Evolutionary conservation across 2,888 invertebrate species (phyloP).

Genomic region (Synergus laeviventris): DNA sequence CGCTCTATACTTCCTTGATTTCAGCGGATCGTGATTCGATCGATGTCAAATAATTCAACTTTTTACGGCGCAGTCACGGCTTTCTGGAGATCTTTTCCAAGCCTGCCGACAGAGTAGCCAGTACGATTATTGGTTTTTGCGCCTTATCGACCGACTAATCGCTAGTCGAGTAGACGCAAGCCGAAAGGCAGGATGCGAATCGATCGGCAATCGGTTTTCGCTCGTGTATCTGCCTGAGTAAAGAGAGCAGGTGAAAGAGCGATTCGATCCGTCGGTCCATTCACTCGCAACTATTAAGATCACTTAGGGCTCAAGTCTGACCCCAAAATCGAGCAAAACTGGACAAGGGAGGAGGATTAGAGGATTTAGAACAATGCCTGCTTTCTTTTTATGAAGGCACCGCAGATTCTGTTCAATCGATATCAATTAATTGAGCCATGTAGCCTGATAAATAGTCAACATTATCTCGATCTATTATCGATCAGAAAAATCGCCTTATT

Average conservation of each 20-base stretch:
- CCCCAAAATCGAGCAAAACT: conserved; percentile 60
- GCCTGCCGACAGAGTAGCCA: conserved; percentile 35
- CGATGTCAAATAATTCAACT: conserved; percentile 45
- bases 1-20: conserved; percentile 32
- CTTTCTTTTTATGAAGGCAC: neutral
- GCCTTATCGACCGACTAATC: conserved; percentile 45
- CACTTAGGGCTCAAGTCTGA: conserved; percentile 66
- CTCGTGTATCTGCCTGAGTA: conserved; percentile 25
- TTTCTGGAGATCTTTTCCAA: conserved; percentile 33
- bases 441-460: conserved; percentile 11
- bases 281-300: conserved; percentile 57
- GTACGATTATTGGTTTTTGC: conserved; percentile 46
- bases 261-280: conserved; percentile 54
- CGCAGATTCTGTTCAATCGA: neutral
- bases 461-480: conserved; percentile 25
- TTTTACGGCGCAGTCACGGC: conserved; percentile 47
- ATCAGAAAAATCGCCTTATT: too few species aligned
- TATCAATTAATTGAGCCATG: conserved; percentile 30
- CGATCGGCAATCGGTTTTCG: conserved; percentile 23
- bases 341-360: too few species aligned
- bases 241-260: conserved; percentile 54
- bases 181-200: conserved; percentile 19
- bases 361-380: neutral
- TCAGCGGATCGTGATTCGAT: conserved; percentile 43
- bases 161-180: conserved; percentile 6